Base-by-base conservation (phyloP, 1,140 invertebrate species). In the Phocides pigmalion region DNA sequence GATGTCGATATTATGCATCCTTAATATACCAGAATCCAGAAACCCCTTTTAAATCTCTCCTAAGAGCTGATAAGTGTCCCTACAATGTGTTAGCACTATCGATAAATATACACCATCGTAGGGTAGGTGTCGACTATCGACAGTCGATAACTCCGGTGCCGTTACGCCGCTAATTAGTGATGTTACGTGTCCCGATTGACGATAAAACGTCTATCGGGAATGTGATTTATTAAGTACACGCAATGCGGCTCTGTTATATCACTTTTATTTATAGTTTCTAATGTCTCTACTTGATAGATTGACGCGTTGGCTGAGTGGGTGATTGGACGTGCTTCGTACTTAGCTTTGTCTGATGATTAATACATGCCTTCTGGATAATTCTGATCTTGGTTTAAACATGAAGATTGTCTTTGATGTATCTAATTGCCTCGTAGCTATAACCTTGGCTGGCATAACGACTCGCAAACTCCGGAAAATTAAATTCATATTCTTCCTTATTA, bases 91-190 rank as follows among this genome's bases (percentile, higher is more conserved):
- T 15, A 16, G 19, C 32, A 9, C 37, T 61, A 61, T 47, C 56
- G 25, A 61, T 61, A 61, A 46, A 61, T 56, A 66, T 58, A 58
- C 47, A 37, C 32, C 25, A 46, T 61, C 56, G 19, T 49, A 12
- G 49, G 32, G 54, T 69, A 58, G 58, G 69, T 71, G 68, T 68
- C 47, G 66, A 61, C 44, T 68, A 66, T 53, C 42, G 50, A 62
- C 41, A 42, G 64, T 44, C 53, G 62, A 64, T 62, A 64, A 46
- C 51, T 54, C 28, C 19, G n/a, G 44, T 46, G 63, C 72, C 72
- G 72, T 74, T 74, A 70, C 25, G 51, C 46, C 46, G 59, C 50
- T 71, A 74, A 74, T 71, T 74, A 74, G 63, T 66, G 62, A 68
- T 71, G 68, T 71, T 64, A 64, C 54, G 47, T 70, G 42, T 63